phyloP scores from a whole-genome alignment of 2,797 vertebrate species.

The Tolypeutes matacus region DNA sequence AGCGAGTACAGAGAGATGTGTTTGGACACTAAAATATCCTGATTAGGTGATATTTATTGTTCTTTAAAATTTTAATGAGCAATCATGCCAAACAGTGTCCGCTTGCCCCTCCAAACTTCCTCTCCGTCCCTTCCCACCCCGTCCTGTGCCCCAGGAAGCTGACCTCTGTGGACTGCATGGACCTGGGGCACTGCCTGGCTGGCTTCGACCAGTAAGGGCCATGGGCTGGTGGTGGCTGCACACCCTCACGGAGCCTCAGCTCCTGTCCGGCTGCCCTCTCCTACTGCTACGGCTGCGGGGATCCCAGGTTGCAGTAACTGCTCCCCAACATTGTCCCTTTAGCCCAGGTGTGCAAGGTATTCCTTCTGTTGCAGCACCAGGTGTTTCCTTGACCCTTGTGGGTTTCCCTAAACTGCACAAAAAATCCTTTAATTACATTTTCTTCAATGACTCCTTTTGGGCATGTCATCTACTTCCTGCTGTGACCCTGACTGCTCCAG shows the following conservation, averaged over 20 bases:
- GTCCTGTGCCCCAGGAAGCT: background rate
- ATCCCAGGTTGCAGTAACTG: background rate
- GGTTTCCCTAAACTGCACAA: background rate
- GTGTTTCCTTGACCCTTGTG: background rate
- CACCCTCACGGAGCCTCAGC: too few species aligned
- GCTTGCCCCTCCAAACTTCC: background rate
- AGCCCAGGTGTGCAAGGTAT: background rate
- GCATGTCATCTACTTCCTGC: background rate
- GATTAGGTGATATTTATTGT: background rate
- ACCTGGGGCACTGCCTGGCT: background rate
- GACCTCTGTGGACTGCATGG: background rate
- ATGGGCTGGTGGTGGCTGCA: too few species aligned
- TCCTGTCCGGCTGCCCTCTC: background rate
- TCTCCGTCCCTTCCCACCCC: background rate
- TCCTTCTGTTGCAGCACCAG: background rate
- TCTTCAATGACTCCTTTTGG: background rate
- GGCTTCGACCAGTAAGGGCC: background rate
- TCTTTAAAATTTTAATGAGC: background rate
- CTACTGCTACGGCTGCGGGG: background rate
- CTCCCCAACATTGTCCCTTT: rapidly evolving
- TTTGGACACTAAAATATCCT: background rate
- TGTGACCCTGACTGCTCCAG: background rate
- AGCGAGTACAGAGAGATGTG: background rate
- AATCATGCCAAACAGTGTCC: background rate
- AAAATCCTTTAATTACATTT: background rate